Evolutionary conservation across 2,113 vertebrate genomes (phyloP).

Genomic region (Ciconia maguari): DNA sequence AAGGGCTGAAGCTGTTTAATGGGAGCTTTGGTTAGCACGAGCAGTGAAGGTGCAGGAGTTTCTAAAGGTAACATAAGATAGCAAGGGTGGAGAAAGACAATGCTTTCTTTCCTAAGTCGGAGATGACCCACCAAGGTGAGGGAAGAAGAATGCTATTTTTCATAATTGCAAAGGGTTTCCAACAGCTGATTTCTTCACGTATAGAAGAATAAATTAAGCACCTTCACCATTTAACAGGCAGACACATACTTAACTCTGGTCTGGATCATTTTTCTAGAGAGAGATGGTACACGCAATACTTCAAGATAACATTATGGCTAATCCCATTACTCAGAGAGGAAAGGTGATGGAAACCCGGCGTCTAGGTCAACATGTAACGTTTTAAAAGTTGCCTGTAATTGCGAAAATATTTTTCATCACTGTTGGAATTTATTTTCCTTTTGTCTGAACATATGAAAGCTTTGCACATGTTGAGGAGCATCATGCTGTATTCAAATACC

Average conservation of each 20-base stretch:
- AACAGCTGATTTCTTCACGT: not conserved
- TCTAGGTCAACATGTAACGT: not conserved
- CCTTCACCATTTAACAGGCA: not conserved
- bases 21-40: not conserved
- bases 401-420: not conserved
- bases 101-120: accelerated
- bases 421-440: not conserved
- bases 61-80: not conserved
- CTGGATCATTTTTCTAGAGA: not conserved
- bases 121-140: not conserved
- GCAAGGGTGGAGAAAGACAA: not conserved
- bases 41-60: not conserved
- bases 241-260: not conserved
- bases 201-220: not conserved
- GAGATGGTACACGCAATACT: too few species aligned
- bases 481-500: not conserved
- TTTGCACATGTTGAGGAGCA: not conserved
- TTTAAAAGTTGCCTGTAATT: not conserved
- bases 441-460: not conserved
- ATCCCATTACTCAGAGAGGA: not conserved
- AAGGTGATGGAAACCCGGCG: not conserved
- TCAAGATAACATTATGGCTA: not conserved
- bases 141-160: not conserved
- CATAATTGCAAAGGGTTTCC: not conserved
- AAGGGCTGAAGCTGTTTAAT: not conserved